Conservation (phyloP, 2,113 vertebrate species). For the Casuarius casuarius region DNA sequence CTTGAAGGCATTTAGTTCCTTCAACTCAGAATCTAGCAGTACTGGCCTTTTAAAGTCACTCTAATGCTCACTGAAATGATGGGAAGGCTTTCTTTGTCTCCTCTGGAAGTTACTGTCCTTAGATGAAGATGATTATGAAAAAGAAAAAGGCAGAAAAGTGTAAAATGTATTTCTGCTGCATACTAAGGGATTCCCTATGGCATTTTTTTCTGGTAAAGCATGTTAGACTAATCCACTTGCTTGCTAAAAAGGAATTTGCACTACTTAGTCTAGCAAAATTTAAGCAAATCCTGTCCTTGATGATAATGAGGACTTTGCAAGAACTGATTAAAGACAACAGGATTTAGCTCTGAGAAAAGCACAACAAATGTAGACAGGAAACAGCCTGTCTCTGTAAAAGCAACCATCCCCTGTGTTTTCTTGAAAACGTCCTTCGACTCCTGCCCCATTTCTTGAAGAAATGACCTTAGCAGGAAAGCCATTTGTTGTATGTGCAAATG, state of each 20-base stretch:
- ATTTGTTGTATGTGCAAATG: constrained; percentile 1
- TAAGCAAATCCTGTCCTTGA: background rate
- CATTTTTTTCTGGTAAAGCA: background rate
- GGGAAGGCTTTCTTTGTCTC: background rate
- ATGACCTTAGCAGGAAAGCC: constrained; percentile 58
- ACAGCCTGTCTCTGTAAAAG: background rate
- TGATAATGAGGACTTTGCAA: background rate
- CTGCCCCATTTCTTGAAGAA: constrained; percentile 22
- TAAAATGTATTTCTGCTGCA: background rate
- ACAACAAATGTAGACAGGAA: constrained; percentile 50
- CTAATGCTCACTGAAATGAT: background rate
- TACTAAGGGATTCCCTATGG: background rate
- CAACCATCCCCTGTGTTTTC: constrained; percentile 46
- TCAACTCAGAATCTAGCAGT: background rate
- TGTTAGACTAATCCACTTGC: background rate
- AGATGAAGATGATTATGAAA: too few relatives aligned
- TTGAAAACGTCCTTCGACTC: constrained; percentile 58
- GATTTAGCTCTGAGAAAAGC: constrained; percentile 4
- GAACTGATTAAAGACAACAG: background rate
- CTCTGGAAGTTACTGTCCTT: background rate
- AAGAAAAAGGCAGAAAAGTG: background rate
- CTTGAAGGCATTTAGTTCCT: background rate
- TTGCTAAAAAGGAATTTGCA: background rate
- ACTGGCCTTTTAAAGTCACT: background rate
- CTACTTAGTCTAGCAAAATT: background rate